Evolutionary conservation across 2,888 invertebrate species (phyloP).

Genomic region (Synanthedon myopaeformis): DNA sequence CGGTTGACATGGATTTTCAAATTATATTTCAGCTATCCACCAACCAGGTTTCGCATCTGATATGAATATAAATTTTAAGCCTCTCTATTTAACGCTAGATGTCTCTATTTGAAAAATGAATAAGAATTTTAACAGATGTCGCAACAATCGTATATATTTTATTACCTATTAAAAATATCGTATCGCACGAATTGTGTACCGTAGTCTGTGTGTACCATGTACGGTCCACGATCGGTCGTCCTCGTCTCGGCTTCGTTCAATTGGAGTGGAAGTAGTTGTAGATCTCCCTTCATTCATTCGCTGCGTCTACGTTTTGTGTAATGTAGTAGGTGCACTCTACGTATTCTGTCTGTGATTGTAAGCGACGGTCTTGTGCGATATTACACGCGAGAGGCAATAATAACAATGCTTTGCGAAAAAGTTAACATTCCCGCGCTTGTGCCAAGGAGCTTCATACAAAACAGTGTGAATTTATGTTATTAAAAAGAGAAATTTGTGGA

Average conservation of each 20-base stretch:
- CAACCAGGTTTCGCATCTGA: too few relatives aligned
- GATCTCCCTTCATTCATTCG: slow-evolving; percentile 4
- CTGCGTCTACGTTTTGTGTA: too few relatives aligned
- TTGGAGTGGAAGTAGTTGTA: background rate
- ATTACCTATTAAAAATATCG: background rate
- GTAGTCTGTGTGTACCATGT: too few relatives aligned
- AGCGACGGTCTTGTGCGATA: slow-evolving; percentile 38
- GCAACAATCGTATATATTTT: background rate
- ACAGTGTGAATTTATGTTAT: slow-evolving; percentile 45
- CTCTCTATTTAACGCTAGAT: too few relatives aligned
- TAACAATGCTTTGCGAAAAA: slow-evolving; percentile 50
- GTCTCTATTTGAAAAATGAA: background rate
- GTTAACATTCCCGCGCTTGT: slow-evolving; percentile 46
- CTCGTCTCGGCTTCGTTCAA: background rate
- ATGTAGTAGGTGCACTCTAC: slow-evolving; percentile 21
- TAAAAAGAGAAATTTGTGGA: slow-evolving; percentile 40
- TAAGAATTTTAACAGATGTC: slow-evolving; percentile 21
- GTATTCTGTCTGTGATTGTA: slow-evolving; percentile 59
- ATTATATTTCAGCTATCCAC: too few relatives aligned
- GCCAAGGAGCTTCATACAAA: slow-evolving; percentile 37
- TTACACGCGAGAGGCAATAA: slow-evolving; percentile 32
- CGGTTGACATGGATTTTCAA: too few relatives aligned
- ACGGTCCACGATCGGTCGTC: too few relatives aligned
- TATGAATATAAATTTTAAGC: too few relatives aligned
- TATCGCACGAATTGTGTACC: too few relatives aligned